phyloP scores from a whole-genome alignment of 1,140 invertebrate species.

The Antheraea pernyi region DNA sequence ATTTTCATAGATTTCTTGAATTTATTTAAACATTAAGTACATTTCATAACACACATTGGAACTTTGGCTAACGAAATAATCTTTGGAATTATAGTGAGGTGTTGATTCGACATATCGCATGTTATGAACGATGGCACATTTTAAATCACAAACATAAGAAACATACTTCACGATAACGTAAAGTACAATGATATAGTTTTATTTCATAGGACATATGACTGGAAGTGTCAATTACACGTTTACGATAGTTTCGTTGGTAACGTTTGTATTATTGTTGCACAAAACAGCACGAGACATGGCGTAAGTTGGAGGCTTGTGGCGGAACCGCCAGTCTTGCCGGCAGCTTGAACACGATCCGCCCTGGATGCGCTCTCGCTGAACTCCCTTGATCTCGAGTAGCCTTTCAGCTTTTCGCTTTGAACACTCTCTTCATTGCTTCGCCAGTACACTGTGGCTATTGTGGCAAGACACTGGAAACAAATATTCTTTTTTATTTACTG shows the following conservation, averaged over 20 bases:
- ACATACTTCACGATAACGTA: conserved; percentile 1
- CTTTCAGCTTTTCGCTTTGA: conserved; percentile 80
- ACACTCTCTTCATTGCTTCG: conserved; percentile 91
- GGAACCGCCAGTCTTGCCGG: conserved; percentile 49
- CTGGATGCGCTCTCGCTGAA: conserved; percentile 63
- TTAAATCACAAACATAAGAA: conserved; percentile 6
- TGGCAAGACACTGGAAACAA: conserved; percentile 86
- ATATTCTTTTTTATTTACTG: conserved; percentile 17
- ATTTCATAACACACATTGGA: conserved; percentile 24
- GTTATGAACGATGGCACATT: conserved; percentile 13
- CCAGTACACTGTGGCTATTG: conserved; percentile 90
- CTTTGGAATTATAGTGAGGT: conserved; percentile 31
- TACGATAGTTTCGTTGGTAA: neutral
- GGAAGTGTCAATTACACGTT: neutral
- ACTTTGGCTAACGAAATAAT: conserved; percentile 15
- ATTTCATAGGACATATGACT: neutral
- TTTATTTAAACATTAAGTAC: conserved; percentile 10
- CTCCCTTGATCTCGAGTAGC: conserved; percentile 69
- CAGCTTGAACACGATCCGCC: conserved; percentile 72
- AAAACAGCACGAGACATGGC: conserved; percentile 27
- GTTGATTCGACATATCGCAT: conserved; percentile 5
- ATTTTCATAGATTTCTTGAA: neutral
- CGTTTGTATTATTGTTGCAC: conserved; percentile 13
- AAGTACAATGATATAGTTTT: neutral
- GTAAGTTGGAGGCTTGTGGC: conserved; percentile 26